Conservation (phyloP, 92 coral and sea anemone species). For the Porites divaricata region DNA sequence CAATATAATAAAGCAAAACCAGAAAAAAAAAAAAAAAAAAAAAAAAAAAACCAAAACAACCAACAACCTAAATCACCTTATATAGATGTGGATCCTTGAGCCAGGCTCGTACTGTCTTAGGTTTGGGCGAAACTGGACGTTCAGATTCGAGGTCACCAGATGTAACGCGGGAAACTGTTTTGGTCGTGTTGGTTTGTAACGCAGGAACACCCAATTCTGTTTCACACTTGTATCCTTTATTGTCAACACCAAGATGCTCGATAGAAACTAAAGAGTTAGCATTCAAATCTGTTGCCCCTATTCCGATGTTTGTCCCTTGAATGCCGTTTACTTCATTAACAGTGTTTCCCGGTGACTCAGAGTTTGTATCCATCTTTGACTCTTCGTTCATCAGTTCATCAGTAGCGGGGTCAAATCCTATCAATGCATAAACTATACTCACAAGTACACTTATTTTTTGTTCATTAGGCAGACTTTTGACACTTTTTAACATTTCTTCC, state of each 20-base stretch:
- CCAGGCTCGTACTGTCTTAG: constrained; percentile 20
- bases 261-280: background rate
- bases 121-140: background rate
- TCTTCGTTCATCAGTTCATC: background rate
- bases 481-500: background rate
- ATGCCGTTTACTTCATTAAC: background rate
- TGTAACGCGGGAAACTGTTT: too few species aligned
- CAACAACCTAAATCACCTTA: background rate
- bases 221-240: background rate
- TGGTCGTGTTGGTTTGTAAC: too few species aligned
- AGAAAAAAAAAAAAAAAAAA: too few species aligned
- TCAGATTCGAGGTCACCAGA: background rate
- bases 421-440: constrained; percentile 1
- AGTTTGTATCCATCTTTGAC: background rate
- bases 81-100: constrained; percentile 28
- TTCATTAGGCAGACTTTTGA: background rate
- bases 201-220: background rate
- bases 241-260: background rate
- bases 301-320: background rate
- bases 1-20: too few species aligned
- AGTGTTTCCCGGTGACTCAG: too few species aligned
- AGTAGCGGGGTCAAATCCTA: background rate
- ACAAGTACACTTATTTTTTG: background rate
- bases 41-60: too few species aligned
- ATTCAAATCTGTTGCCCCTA: background rate